Evolutionary conservation across 2,113 vertebrate species (phyloP).

Genomic region (Onychostoma macrolepis): DNA sequence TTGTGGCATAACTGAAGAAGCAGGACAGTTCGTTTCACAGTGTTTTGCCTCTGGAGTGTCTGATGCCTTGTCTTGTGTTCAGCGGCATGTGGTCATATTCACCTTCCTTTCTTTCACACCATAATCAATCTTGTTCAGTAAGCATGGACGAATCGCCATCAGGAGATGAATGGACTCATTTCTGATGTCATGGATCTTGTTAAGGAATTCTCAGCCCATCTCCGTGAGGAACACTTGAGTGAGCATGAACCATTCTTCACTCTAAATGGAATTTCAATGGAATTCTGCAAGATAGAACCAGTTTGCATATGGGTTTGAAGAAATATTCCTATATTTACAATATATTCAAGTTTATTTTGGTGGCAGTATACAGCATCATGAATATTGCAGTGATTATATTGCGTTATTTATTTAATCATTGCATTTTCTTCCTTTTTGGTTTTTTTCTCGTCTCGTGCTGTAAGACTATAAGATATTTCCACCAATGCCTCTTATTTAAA

Average conservation of each 20-base stretch:
- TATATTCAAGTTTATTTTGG: background rate
- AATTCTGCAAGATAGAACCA: constrained; percentile 2
- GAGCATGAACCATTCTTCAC: background rate
- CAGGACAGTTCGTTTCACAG: background rate
- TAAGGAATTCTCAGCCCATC: constrained; percentile 19
- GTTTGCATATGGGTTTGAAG: background rate
- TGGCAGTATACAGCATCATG: background rate
- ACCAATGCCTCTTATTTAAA: background rate
- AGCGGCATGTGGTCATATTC: constrained; percentile 23
- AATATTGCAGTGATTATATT: background rate
- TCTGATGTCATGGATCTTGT: constrained; percentile 42
- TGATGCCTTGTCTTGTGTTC: background rate
- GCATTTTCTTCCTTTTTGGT: background rate
- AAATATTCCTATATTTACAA: background rate
- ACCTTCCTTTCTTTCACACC: constrained; percentile 16
- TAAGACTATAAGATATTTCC: background rate
- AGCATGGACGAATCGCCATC: constrained; percentile 7
- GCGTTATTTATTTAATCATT: background rate
- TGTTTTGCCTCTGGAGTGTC: background rate
- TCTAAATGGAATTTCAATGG: constrained; percentile 34
- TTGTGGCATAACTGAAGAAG: background rate
- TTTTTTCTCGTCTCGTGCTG: background rate
- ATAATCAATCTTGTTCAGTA: constrained; percentile 36
- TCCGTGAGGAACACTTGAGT: background rate
- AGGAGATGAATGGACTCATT: constrained; percentile 46